These are phyloP conservation scores for Eptesicus fuscus DNA, from an alignment of 2,113 vertebrate species.

Conservation along the genomic window DNA sequence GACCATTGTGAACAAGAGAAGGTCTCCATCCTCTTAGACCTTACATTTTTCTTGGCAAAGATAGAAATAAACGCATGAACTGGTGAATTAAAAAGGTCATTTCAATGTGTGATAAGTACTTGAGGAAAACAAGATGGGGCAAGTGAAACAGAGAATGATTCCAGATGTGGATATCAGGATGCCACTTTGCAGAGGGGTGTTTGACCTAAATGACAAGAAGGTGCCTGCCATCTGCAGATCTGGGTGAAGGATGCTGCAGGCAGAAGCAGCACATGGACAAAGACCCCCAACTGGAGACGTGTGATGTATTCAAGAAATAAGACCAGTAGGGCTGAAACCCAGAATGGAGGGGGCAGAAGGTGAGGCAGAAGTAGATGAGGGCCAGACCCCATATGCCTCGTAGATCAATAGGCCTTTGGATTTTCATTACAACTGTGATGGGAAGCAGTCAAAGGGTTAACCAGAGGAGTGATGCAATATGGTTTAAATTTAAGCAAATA, in stretches of 20 bases:
- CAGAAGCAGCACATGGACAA: not conserved
- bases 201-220: not conserved
- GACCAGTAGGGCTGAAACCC: not conserved
- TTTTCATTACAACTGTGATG: not conserved
- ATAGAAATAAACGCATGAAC: not conserved
- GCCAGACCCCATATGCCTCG: fast-evolving
- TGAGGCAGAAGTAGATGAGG: not conserved
- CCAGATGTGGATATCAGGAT: not conserved
- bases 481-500: not conserved
- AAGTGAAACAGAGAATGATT: not conserved
- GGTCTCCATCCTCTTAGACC: not conserved
- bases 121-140: not conserved
- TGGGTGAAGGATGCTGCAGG: not conserved
- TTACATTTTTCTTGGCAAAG: not conserved
- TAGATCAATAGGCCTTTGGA: not conserved
- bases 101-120: not conserved
- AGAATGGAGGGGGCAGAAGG: not conserved
- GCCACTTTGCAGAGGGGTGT: not conserved
- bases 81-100: not conserved
- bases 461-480: not conserved
- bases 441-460: not conserved
- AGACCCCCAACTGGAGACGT: not conserved
- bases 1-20: not conserved
- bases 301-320: not conserved
- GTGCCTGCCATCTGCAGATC: not conserved